Percentiles rank a stretch among this genome's conserved stretches.
These are phyloP conservation scores for Sus cebifrons DNA, from an alignment of 2,797 vertebrate genomes.

Conservation along the genomic window DNA sequence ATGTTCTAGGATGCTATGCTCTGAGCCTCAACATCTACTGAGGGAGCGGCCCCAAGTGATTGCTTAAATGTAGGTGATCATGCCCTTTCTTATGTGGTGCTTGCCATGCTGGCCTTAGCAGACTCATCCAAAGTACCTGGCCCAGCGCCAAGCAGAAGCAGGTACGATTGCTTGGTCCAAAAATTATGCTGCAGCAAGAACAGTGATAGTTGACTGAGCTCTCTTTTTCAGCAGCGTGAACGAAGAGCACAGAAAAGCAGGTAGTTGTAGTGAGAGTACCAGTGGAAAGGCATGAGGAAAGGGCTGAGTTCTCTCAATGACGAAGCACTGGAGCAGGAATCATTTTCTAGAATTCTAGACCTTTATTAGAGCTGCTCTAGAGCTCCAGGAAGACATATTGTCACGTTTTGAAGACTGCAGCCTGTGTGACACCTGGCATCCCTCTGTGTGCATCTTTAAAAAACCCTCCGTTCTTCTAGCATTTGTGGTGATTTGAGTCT, in stretches of 20 bases:
- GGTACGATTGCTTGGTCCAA: not conserved
- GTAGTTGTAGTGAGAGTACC: not conserved
- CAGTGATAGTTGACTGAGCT: not conserved
- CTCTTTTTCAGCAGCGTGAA: not conserved
- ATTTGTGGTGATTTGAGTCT: not conserved
- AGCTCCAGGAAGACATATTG: not conserved
- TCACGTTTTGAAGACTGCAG: conserved; percentile 1
- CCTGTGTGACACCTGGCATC: not conserved
- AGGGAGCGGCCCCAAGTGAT: not conserved
- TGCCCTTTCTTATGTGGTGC: not conserved
- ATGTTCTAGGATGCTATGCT: not conserved
- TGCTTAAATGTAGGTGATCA: not conserved
- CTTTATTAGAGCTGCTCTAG: not conserved
- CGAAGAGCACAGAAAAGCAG: not conserved
- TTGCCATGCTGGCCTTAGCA: not conserved
- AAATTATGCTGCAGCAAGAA: not conserved
- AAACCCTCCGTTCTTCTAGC: too few species aligned
- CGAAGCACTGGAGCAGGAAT: not conserved
- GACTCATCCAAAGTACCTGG: not conserved
- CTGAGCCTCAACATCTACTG: not conserved
- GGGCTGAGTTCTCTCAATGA: not conserved
- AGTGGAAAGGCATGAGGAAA: not conserved
- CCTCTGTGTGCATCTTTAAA: not conserved
- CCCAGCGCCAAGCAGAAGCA: not conserved
- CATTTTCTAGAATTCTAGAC: conserved; percentile 24